Percentiles rank a stretch among this genome's conserved stretches.
phyloP scores from a whole-genome alignment of 2,113 vertebrate genomes.

The Zosterops lateralis region DNA sequence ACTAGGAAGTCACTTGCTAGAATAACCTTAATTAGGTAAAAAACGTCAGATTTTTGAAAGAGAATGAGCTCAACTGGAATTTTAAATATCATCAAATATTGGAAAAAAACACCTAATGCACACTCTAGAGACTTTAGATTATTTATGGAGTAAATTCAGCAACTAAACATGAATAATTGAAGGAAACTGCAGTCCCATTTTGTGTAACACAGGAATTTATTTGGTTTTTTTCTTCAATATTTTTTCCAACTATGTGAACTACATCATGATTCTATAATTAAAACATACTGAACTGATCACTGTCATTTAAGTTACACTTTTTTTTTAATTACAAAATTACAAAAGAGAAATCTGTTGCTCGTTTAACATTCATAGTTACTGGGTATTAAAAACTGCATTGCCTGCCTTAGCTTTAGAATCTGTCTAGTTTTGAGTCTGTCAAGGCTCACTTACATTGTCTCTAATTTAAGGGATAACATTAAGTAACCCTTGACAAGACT shows the following conservation, averaged over 20 bases:
- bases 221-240: background rate
- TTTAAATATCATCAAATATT: background rate
- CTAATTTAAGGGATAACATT: background rate
- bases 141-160: background rate
- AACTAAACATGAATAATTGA: background rate
- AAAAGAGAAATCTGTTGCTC: background rate
- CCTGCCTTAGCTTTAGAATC: background rate
- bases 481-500: background rate
- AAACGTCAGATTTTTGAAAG: background rate
- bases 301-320: background rate
- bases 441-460: background rate
- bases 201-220: background rate
- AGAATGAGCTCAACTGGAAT: background rate
- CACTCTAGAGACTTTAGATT: background rate
- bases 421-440: background rate
- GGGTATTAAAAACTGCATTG: background rate
- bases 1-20: background rate
- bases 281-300: background rate
- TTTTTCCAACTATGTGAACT: background rate
- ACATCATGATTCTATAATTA: background rate
- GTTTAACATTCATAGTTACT: background rate
- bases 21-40: background rate
- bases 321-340: background rate
- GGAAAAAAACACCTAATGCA: background rate
- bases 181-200: background rate